These are phyloP conservation scores for Plestiodon gilberti DNA, from an alignment of 2,113 vertebrate species.

Conservation along the genomic window DNA sequence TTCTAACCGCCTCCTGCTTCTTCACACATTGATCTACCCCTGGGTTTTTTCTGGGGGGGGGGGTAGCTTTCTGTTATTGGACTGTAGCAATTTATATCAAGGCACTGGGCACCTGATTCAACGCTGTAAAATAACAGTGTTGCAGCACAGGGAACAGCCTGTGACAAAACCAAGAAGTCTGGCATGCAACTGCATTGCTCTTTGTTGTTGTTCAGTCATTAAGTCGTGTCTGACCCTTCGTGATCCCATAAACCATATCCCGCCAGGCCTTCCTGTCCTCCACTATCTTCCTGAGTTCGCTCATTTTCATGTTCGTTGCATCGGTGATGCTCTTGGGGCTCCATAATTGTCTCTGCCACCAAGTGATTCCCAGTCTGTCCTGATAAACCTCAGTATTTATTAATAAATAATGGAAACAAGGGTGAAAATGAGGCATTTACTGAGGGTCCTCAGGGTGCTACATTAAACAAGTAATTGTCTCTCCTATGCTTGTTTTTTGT, in stretches of 20 bases:
- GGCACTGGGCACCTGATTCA: neutral
- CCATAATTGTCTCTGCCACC: neutral
- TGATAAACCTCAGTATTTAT: neutral
- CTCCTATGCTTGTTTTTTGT: too few relatives aligned
- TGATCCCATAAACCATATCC: too few relatives aligned
- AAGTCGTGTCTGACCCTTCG: too few relatives aligned
- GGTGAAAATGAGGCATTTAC: neutral
- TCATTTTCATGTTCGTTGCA: too few relatives aligned
- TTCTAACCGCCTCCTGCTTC: conserved; percentile 5
- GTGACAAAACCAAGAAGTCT: neutral
- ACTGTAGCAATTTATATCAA: neutral
- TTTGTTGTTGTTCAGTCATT: too few relatives aligned
- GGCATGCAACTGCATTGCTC: neutral
- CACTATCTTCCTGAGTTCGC: too few relatives aligned
- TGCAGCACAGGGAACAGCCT: neutral
- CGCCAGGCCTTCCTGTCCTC: too few relatives aligned
- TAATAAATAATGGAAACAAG: neutral
- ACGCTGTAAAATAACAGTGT: neutral
- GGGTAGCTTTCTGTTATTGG: neutral
- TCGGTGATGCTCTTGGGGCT: too few relatives aligned
- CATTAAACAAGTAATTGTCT: too few relatives aligned
- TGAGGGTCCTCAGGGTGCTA: neutral
- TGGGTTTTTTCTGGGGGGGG: rapidly evolving
- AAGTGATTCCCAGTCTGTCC: neutral
- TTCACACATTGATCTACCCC: neutral